A percentile compares a stretch with the other conserved stretches of the same genome.
Conservation (phyloP, 2,113 vertebrate species). For the Pterocles burchelli region DNA sequence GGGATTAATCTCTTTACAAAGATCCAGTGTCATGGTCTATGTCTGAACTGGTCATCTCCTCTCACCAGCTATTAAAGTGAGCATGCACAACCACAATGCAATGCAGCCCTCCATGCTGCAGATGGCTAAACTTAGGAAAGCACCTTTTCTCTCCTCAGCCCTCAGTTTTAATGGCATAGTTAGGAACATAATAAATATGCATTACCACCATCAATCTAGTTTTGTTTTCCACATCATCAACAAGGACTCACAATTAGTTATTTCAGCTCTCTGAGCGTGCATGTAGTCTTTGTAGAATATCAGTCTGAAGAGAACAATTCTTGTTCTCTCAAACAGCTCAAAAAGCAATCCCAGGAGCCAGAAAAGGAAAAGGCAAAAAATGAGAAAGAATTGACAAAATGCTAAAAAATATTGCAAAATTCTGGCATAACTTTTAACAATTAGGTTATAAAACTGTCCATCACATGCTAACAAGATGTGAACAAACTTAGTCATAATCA, state of each 20-base stretch:
- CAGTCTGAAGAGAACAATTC: neutral
- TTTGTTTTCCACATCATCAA: neutral
- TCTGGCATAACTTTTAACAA: neutral
- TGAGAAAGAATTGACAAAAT: neutral
- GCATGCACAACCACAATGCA: neutral
- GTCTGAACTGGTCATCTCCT: neutral
- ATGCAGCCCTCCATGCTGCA: neutral
- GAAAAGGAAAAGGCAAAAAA: neutral
- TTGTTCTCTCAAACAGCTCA: neutral
- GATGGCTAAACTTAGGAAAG: neutral
- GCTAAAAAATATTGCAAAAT: neutral
- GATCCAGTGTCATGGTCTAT: neutral
- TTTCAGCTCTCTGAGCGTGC: neutral
- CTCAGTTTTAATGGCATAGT: neutral
- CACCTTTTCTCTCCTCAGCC: neutral
- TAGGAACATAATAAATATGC: neutral
- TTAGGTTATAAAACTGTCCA: neutral
- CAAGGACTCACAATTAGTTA: neutral
- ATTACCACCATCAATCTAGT: neutral
- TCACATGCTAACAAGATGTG: neutral
- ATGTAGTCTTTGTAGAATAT: neutral
- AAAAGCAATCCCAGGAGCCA: neutral
- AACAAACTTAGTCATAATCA: neutral
- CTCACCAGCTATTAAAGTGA: neutral
- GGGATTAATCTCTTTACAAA: neutral